phyloP scores from a whole-genome alignment of 2,797 vertebrate genomes.

The Vireo griseus region DNA sequence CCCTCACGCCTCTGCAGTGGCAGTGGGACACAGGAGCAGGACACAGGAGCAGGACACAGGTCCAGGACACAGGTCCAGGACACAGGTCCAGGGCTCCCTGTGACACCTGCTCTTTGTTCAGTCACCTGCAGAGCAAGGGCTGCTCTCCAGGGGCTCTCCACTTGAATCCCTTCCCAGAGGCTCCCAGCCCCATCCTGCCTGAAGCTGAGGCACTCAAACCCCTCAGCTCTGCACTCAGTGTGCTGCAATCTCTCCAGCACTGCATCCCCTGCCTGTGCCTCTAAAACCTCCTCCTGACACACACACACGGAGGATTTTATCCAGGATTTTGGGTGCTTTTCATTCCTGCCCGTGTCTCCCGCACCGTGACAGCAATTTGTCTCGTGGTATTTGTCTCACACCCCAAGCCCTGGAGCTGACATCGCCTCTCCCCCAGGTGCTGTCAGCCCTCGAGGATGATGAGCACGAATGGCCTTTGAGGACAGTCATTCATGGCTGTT shows the following conservation, averaged over 20 bases:
- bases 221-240: not conserved
- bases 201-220: not conserved
- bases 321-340: not conserved
- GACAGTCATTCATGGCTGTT: not conserved
- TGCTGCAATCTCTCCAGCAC: not conserved
- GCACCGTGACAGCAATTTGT: not conserved
- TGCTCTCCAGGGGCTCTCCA: not conserved
- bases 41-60: not conserved
- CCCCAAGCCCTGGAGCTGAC: not conserved
- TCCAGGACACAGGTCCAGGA: not conserved
- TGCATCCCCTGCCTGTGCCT: not conserved
- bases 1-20: rapidly evolving
- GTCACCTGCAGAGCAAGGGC: not conserved
- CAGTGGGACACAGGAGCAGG: not conserved
- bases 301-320: not conserved
- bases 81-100: not conserved
- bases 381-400: not conserved
- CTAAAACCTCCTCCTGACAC: not conserved
- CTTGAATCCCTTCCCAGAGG: not conserved
- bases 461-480: not conserved
- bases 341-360: not conserved
- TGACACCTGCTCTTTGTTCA: not conserved
- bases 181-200: rapidly evolving
- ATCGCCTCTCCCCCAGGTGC: not conserved
- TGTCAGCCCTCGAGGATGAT: not conserved